Conservation (phyloP, 1,140 invertebrate species). For the Adelges cooleyi region DNA sequence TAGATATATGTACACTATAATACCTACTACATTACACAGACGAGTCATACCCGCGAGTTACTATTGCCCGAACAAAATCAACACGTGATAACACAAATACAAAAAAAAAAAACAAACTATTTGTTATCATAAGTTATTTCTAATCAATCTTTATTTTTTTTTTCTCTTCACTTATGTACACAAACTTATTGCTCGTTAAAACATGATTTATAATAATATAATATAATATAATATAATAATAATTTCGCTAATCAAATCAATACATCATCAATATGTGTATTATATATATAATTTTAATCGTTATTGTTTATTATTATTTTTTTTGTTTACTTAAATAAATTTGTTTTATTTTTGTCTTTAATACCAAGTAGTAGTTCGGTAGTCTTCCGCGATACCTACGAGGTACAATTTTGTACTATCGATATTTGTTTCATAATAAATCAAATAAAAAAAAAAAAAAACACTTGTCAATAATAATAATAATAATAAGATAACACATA, state of each 20-base stretch:
- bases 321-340: slow-evolving; percentile 17
- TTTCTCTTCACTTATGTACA: slow-evolving; percentile 3
- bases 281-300: slow-evolving; percentile 14
- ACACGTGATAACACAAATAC: too few relatives aligned
- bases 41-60: too few relatives aligned
- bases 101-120: too few relatives aligned
- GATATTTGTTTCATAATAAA: slow-evolving; percentile 25
- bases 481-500: neutral
- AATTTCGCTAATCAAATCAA: neutral
- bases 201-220: slow-evolving; percentile 24
- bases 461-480: slow-evolving; percentile 1
- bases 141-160: slow-evolving; percentile 28
- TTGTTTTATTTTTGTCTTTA: slow-evolving; percentile 1
- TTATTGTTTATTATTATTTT: slow-evolving; percentile 2
- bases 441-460: slow-evolving; percentile 13
- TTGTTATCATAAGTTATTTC: neutral
- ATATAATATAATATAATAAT: slow-evolving; percentile 17
- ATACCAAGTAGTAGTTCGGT: slow-evolving; percentile 10
- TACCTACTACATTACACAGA: too few relatives aligned
- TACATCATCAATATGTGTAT: too few relatives aligned
- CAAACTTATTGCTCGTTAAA: slow-evolving; percentile 28
- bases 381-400: slow-evolving; percentile 25
- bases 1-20: too few relatives aligned
- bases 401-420: slow-evolving; percentile 28
- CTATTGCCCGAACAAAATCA: too few relatives aligned